Evolutionary conservation across 2,113 vertebrate genomes (phyloP), one percentile per base, ranked within the genome.

Genomic region (Pyrgilauda ruficollis): DNA sequence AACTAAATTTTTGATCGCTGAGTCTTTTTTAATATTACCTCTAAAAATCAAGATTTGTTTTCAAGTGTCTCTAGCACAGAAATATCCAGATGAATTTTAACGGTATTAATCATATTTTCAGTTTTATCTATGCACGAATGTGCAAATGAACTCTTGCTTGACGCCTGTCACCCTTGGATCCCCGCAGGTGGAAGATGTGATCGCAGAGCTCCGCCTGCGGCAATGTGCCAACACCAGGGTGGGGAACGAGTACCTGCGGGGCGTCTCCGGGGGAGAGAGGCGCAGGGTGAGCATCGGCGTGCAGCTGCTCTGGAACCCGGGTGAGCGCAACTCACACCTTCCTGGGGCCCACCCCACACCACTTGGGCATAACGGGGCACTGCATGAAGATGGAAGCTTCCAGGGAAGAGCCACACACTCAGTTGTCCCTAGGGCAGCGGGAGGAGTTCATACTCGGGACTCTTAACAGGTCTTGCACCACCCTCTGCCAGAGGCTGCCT

Each of bases 281-380:
- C 97, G 99, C 74, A 97, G 99, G 93, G 99, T 99, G 87, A 99
- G 99, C 97, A 99, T 99, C 1, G 99, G 98, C 12, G 99, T 99
- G 62, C 99, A 99, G 94, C 98, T 99, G 16, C 98, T 99, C 56
- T 99, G 99, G 99, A 99, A 99, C 95, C 99, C 99, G 6, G 99
- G 99, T 99, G 96, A 98, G 98, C 85, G 70, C 35, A 79, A 33
- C 30, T 23, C 47, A 12, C 79, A 26, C 50, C 23, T 41, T 43
- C 84, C 50, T 33, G 14, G 8, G n/a, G 26, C 50, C 30, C 19
- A 6, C n/a, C 59, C 33, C 37, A 26, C 61, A 30, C 3, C 53
- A 2, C 39, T 2, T 4, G 6, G 35, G 16, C 11, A 14, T 9
- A 66, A 43, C 2, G 8, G 62, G 49, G 15, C 35, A 26, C 41